Percentiles rank a stretch among this genome's conserved stretches.
phyloP scores from a whole-genome alignment of 2,888 invertebrate genomes.

The Patella caerulea region DNA sequence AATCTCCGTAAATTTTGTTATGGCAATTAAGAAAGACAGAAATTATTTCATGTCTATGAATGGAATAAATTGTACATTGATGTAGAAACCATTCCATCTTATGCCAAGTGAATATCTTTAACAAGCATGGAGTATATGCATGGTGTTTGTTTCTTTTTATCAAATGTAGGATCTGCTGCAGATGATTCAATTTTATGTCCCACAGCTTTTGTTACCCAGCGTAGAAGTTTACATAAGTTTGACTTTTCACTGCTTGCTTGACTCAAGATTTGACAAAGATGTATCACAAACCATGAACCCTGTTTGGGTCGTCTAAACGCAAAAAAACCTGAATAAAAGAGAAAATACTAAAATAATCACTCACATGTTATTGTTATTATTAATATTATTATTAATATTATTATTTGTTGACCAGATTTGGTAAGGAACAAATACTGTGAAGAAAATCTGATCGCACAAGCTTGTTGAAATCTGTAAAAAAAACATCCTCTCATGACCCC shows the following conservation, averaged over 20 bases:
- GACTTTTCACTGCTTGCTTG: constrained; percentile 27
- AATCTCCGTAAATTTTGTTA: too few relatives aligned
- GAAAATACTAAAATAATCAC: background rate
- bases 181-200: constrained; percentile 38
- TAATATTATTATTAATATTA: too few relatives aligned
- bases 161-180: constrained; percentile 30
- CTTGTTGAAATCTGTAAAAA: too few relatives aligned
- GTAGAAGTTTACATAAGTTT: constrained; percentile 40
- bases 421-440: too few relatives aligned
- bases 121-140: constrained; percentile 52
- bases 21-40: too few relatives aligned
- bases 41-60: too few relatives aligned
- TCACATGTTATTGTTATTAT: too few relatives aligned
- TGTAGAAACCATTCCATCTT: too few relatives aligned
- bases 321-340: constrained; percentile 41
- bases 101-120: constrained; percentile 43
- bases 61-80: too few relatives aligned
- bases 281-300: constrained; percentile 51
- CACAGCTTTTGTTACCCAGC: constrained; percentile 41
- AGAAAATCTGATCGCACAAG: too few relatives aligned
- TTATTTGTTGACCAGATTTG: too few relatives aligned
- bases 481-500: too few relatives aligned
- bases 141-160: constrained; percentile 50
- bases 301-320: constrained; percentile 48
- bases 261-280: constrained; percentile 41